phyloP scores from a whole-genome alignment of 2,113 vertebrate species.

The Ornithorhynchus anatinus region DNA sequence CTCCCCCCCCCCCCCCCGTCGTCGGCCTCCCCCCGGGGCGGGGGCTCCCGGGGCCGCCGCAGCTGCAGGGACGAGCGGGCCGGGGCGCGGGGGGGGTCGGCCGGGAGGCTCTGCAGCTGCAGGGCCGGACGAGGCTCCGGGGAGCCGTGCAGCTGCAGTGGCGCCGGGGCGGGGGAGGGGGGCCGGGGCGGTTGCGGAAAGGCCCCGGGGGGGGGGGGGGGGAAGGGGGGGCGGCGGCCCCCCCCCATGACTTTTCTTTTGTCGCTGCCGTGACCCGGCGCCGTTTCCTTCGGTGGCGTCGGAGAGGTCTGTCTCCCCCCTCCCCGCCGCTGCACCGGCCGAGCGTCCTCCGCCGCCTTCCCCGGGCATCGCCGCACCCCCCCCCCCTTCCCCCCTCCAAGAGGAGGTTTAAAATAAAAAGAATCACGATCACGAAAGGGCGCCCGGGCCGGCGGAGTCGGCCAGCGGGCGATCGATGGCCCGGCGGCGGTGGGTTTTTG shows the following conservation, averaged over 20 bases:
- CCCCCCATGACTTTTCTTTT: constrained; percentile 63
- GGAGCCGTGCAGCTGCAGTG: constrained; percentile 48
- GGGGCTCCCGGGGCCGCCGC: constrained; percentile 36
- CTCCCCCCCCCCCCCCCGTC: neutral
- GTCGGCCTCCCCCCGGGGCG: constrained; percentile 38
- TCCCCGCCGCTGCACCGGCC: constrained; percentile 48
- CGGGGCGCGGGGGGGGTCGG: constrained; percentile 44
- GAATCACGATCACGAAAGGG: neutral
- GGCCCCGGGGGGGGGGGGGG: constrained; percentile 35
- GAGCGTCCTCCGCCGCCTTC: constrained; percentile 35
- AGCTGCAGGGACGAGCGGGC: constrained; percentile 54
- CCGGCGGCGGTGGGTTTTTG: neutral
- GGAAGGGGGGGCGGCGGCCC: constrained; percentile 23
- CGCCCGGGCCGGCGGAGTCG: neutral
- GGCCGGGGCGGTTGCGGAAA: constrained; percentile 41
- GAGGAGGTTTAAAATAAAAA: neutral
- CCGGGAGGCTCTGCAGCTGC: constrained; percentile 53
- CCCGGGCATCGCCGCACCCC: neutral
- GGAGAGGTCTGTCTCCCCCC: constrained; percentile 45
- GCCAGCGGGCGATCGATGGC: neutral
- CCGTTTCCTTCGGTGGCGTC: constrained; percentile 45
- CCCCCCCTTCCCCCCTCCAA: neutral
- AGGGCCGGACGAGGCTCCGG: constrained; percentile 48
- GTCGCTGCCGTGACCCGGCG: constrained; percentile 60
- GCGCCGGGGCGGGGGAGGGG: constrained; percentile 8